phyloP scores from a whole-genome alignment of 2,113 vertebrate genomes.

The Siniperca chuatsi region DNA sequence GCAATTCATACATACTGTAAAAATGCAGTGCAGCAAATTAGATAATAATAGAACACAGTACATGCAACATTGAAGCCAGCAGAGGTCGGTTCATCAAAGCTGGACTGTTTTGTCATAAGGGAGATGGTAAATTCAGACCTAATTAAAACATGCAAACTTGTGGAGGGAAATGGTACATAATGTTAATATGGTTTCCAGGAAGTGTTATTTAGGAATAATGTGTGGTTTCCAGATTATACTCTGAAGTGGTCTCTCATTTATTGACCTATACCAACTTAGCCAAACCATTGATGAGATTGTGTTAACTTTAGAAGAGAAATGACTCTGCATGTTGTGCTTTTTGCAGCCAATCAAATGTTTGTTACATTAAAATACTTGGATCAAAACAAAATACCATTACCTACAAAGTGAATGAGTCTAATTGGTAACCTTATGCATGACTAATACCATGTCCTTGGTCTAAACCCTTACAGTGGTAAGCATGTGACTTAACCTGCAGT shows the following conservation, averaged over 20 bases:
- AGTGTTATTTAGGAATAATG: not conserved
- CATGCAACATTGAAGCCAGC: not conserved
- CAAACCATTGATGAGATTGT: not conserved
- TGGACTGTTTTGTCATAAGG: not conserved
- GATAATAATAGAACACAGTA: not conserved
- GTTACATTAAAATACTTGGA: not conserved
- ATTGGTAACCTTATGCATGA: constrained; percentile 44
- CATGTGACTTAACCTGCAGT: constrained; percentile 31
- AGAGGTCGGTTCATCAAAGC: not conserved
- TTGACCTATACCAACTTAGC: not conserved
- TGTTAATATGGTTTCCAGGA: not conserved
- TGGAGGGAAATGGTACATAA: not conserved
- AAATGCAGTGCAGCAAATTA: constrained; percentile 21
- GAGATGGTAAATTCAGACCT: not conserved
- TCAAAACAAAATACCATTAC: not conserved
- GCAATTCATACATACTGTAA: not conserved
- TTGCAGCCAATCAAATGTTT: not conserved
- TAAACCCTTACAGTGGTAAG: constrained; percentile 13
- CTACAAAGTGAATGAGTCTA: not conserved
- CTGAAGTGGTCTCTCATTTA: constrained; percentile 1
- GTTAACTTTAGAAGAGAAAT: not conserved
- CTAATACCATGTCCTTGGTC: constrained; percentile 26
- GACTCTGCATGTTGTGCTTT: not conserved
- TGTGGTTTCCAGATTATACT: constrained; percentile 11
- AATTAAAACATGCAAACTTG: not conserved